Evolutionary conservation across 2,113 vertebrate genomes (phyloP).

Genomic region (Callocephalon fimbriatum): DNA sequence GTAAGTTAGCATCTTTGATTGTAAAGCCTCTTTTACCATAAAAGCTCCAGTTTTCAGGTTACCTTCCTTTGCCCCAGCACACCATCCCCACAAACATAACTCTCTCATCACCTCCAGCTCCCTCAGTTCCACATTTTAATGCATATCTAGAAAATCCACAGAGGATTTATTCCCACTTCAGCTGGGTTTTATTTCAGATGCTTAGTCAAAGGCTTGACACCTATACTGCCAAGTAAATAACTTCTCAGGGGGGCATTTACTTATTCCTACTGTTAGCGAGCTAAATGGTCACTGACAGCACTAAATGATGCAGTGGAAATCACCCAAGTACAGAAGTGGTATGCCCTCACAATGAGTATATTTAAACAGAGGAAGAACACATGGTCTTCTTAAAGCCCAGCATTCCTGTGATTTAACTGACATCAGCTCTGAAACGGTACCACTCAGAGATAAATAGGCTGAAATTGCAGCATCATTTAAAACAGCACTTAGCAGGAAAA

Average conservation of each 20-base stretch:
- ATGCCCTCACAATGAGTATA: not conserved
- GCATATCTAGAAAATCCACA: not conserved
- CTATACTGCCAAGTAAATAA: conserved; percentile 32
- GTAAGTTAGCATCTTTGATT: not conserved
- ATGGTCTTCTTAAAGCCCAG: not conserved
- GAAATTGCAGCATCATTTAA: not conserved
- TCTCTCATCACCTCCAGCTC: not conserved
- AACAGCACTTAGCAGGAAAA: not conserved
- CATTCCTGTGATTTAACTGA: not conserved
- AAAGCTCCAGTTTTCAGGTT: not conserved
- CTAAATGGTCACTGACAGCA: conserved; percentile 55
- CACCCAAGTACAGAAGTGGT: not conserved
- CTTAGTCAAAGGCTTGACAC: conserved; percentile 48
- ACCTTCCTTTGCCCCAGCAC: not conserved
- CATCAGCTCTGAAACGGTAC: not conserved
- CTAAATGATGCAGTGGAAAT: conserved; percentile 55
- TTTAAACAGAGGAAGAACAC: not conserved
- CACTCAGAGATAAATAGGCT: not conserved
- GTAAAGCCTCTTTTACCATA: not conserved
- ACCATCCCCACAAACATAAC: not conserved
- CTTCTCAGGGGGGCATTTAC: conserved; percentile 25
- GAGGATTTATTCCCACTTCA: not conserved
- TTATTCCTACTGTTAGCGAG: conserved; percentile 20
- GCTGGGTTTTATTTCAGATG: conserved; percentile 1
- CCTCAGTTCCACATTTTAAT: not conserved